Conservation (phyloP, 2,113 vertebrate genomes). For the Campylomormyrus numenius region DNA sequence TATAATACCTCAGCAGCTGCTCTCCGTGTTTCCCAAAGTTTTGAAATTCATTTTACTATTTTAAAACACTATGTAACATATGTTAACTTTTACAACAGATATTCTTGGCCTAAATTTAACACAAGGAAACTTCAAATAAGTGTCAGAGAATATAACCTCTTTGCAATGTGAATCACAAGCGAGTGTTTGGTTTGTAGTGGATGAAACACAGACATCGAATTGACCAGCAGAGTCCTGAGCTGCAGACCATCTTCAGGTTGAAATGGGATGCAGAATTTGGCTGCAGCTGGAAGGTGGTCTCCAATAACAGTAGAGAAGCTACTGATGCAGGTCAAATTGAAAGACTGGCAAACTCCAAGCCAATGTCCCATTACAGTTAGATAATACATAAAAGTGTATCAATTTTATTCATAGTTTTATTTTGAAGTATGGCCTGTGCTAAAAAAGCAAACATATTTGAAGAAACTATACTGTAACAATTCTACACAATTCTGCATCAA, state of each 20-base stretch:
- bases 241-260: neutral
- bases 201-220: neutral
- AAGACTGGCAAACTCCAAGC: neutral
- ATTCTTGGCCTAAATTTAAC: neutral
- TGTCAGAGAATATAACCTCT: neutral
- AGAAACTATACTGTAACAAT: neutral
- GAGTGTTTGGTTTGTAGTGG: neutral
- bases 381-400: neutral
- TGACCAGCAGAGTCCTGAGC: neutral
- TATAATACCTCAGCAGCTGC: neutral
- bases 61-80: neutral
- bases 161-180: neutral
- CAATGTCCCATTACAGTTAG: neutral
- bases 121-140: neutral
- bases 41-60: neutral
- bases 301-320: neutral
- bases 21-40: neutral
- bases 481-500: neutral
- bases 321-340: neutral
- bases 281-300: neutral
- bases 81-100: neutral
- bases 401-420: neutral
- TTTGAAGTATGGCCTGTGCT: neutral
- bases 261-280: neutral
- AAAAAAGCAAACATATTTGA: neutral